Percentiles rank a stretch among this genome's conserved stretches.
Conservation (phyloP, 2,888 invertebrate genomes). For the Ectropis crepuscularia region DNA sequence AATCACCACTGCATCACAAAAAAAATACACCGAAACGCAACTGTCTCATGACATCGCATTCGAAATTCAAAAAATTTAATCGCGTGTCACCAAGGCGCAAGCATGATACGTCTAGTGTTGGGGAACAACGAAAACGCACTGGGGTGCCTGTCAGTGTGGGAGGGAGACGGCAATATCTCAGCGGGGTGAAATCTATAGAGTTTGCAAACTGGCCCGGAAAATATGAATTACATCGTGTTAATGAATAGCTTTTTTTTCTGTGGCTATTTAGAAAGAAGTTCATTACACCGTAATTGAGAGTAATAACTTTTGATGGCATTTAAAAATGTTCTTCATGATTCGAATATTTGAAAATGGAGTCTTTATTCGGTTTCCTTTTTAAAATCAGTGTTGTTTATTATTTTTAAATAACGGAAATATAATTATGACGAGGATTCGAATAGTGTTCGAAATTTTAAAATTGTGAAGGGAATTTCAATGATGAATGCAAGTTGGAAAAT, state of each 20-base stretch:
- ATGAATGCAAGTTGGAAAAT: too few species aligned
- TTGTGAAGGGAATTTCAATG: too few species aligned
- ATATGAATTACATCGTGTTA: constrained; percentile 19
- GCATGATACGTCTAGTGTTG: constrained; percentile 29
- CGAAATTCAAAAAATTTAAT: constrained; percentile 41
- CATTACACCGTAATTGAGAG: too few species aligned
- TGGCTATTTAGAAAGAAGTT: neutral
- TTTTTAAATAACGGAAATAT: too few species aligned
- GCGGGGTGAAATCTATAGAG: constrained; percentile 65
- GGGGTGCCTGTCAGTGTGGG: constrained; percentile 56
- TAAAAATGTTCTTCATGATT: too few species aligned
- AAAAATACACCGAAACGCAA: constrained; percentile 17
- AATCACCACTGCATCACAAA: constrained; percentile 22
- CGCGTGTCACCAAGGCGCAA: constrained; percentile 29
- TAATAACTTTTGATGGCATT: too few species aligned
- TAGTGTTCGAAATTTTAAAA: too few species aligned
- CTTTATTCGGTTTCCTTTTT: too few species aligned
- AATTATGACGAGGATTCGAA: too few species aligned
- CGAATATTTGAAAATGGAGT: too few species aligned
- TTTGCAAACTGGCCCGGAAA: constrained; percentile 53
- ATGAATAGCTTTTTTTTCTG: neutral
- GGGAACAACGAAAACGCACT: constrained; percentile 55
- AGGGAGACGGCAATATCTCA: constrained; percentile 56
- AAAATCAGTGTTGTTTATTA: too few species aligned
- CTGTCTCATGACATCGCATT: constrained; percentile 37